Conservation (phyloP, 2,797 vertebrate genomes). For the Mus spretus region DNA sequence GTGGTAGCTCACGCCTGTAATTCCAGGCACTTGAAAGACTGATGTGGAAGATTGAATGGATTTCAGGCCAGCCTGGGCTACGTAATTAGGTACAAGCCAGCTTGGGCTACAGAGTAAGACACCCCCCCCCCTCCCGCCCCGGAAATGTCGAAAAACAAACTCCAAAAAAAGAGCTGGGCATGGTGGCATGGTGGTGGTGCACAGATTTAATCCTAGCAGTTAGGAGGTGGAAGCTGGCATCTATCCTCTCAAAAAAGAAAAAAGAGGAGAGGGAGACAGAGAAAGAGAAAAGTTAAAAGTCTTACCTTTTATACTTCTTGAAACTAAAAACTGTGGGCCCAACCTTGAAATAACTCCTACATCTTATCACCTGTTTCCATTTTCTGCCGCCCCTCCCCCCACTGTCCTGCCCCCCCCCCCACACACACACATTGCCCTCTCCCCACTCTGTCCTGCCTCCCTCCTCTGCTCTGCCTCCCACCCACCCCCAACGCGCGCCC, state of each 20-base stretch:
- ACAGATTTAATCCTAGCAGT: neutral
- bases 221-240: neutral
- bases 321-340: slow-evolving; percentile 22
- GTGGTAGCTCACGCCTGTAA: neutral
- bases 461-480: neutral
- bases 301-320: slow-evolving; percentile 6
- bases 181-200: neutral
- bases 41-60: neutral
- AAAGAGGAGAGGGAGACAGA: neutral
- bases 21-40: neutral
- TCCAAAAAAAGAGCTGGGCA: neutral
- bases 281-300: neutral
- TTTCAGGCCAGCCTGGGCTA: neutral
- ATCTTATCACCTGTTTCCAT: slow-evolving; percentile 50
- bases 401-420: neutral
- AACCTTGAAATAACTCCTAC: slow-evolving; percentile 38
- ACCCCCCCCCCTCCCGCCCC: neutral
- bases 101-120: neutral
- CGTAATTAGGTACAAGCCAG: neutral
- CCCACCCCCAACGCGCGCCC: neutral
- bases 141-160: too few relatives aligned
- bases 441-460: neutral
- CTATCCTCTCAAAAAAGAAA: neutral
- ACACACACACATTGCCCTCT: too few relatives aligned
- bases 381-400: neutral